phyloP scores from a whole-genome alignment of 1,140 invertebrate genomes.

The Aphelenchoides besseyi region DNA sequence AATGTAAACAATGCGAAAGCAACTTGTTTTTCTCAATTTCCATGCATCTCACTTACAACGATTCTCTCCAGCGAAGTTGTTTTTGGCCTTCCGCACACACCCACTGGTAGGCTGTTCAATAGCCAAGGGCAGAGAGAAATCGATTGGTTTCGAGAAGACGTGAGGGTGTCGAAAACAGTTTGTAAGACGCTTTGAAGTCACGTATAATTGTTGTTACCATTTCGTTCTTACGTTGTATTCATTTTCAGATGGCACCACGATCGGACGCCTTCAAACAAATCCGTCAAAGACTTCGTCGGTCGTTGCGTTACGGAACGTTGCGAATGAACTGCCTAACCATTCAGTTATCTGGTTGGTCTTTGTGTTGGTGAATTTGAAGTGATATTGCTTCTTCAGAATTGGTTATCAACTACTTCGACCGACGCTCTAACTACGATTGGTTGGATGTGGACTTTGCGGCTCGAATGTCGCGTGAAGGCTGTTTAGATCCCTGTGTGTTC shows the following conservation, averaged over 20 bases:
- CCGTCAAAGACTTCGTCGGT: slow-evolving; percentile 41
- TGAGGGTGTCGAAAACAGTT: too few relatives aligned
- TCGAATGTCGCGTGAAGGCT: slow-evolving; percentile 26
- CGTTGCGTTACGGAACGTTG: slow-evolving; percentile 43
- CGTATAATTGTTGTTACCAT: too few relatives aligned
- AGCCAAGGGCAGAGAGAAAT: too few relatives aligned
- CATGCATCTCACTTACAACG: too few relatives aligned
- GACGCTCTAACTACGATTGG: slow-evolving; percentile 40
- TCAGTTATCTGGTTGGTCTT: slow-evolving; percentile 42
- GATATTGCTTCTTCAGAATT: slow-evolving; percentile 46
- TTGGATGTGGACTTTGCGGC: slow-evolving; percentile 44
- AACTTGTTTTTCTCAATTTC: too few relatives aligned
- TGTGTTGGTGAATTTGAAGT: background rate
- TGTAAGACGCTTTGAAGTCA: too few relatives aligned
- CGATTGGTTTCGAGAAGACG: too few relatives aligned
- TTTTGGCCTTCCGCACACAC: too few relatives aligned
- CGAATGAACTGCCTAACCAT: slow-evolving; percentile 40
- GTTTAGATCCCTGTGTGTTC: slow-evolving; percentile 48
- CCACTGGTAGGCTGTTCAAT: too few relatives aligned
- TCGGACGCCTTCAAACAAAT: slow-evolving; percentile 41
- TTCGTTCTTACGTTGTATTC: too few relatives aligned
- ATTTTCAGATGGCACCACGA: slow-evolving; percentile 54
- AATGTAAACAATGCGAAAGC: too few relatives aligned
- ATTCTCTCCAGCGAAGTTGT: too few relatives aligned
- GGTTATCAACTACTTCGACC: slow-evolving; percentile 55